Percentiles rank a stretch among this genome's conserved stretches.
Conservation (phyloP, 2,113 vertebrate genomes). For the Phoenicopterus ruber region DNA sequence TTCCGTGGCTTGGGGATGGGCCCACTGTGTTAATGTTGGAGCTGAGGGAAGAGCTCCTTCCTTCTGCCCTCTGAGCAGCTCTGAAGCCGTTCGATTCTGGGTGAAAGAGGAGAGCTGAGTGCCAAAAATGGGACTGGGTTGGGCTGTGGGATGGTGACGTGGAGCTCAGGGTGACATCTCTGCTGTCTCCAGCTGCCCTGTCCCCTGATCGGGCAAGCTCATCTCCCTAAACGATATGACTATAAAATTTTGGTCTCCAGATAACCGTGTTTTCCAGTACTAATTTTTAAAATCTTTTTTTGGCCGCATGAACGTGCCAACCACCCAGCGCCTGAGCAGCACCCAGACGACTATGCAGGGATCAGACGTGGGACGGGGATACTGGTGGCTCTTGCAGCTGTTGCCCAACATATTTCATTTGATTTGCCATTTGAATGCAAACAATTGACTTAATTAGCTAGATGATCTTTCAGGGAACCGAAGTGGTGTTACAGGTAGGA, state of each 20-base stretch:
- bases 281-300: not conserved
- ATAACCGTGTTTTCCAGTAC: not conserved
- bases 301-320: not conserved
- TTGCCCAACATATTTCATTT: not conserved
- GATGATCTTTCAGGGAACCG: not conserved
- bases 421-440: not conserved
- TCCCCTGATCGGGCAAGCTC: not conserved
- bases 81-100: not conserved
- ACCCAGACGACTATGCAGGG: not conserved
- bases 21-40: not conserved
- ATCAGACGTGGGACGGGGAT: rapidly evolving
- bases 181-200: not conserved
- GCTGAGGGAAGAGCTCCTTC: not conserved
- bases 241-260: not conserved
- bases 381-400: not conserved
- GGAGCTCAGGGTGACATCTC: not conserved
- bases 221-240: not conserved
- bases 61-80: not conserved
- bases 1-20: not conserved
- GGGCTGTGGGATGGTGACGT: not conserved
- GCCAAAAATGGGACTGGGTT: not conserved
- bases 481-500: not conserved
- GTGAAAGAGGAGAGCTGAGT: not conserved
- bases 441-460: not conserved
- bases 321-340: not conserved